A percentile compares a stretch with the other conserved stretches of the same genome.
phyloP scores from a whole-genome alignment of 92 coral and sea anemone genomes.

The Phenganax subtilis region DNA sequence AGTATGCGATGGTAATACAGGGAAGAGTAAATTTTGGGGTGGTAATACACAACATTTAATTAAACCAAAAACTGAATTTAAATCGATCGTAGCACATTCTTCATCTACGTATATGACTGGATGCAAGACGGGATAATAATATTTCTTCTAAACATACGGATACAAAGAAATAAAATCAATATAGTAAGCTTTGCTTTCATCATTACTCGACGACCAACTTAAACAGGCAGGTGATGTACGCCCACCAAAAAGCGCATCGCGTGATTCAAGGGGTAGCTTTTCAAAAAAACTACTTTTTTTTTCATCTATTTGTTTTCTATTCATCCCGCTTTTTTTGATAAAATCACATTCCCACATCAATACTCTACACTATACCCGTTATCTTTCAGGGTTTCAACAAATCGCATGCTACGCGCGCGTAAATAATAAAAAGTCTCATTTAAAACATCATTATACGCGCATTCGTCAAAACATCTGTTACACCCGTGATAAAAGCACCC shows the following conservation, averaged over 20 bases:
- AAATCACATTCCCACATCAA: background rate
- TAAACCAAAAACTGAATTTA: conserved; percentile 12
- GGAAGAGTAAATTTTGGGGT: conserved; percentile 12
- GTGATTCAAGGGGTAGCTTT: background rate
- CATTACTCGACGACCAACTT: too few relatives aligned
- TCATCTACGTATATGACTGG: background rate
- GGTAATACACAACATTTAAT: background rate
- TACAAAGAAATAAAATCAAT: conserved; percentile 2
- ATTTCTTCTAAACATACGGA: conserved; percentile 23
- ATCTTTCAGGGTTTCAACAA: background rate
- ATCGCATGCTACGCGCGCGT: background rate
- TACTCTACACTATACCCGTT: conserved; percentile 19
- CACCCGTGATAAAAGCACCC: too few relatives aligned
- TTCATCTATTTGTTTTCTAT: background rate
- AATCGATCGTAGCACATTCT: conserved; percentile 6
- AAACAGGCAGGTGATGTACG: background rate
- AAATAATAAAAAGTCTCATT: conserved; percentile 7
- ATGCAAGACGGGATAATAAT: background rate
- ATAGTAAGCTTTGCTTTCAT: conserved; percentile 3
- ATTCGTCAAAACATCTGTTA: too few relatives aligned
- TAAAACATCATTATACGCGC: background rate
- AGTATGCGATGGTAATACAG: conserved; percentile 12
- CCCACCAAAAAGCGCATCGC: too few relatives aligned
- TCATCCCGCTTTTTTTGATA: background rate
- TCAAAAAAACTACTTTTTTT: background rate